These are phyloP conservation scores for Diorhabda sublineata DNA, from an alignment of 1,140 invertebrate genomes.

Conservation along the genomic window DNA sequence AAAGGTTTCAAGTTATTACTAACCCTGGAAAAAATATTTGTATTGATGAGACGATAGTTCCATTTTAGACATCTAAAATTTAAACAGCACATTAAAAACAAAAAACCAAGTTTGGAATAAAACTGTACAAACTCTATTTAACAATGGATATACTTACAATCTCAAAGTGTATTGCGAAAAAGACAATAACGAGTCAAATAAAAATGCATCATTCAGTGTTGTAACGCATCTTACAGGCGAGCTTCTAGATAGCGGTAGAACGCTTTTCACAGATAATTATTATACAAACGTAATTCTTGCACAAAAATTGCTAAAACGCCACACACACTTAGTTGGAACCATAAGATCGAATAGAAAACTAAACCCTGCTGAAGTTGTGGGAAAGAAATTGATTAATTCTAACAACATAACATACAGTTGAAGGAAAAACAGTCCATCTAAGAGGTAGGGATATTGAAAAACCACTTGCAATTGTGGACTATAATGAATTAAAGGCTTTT, in stretches of 20 bases:
- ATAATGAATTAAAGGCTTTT: constrained; percentile 44
- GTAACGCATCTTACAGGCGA: constrained; percentile 6
- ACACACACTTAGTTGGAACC: constrained; percentile 21
- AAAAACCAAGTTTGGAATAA: constrained; percentile 1
- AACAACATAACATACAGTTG: constrained; percentile 18
- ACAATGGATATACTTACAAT: neutral
- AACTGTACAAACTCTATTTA: constrained; percentile 14
- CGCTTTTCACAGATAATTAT: constrained; percentile 38
- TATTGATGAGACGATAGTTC: neutral
- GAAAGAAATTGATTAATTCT: constrained; percentile 23
- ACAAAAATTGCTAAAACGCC: constrained; percentile 22
- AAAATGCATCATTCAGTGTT: neutral
- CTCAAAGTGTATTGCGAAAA: constrained; percentile 8
- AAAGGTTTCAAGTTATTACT: constrained; percentile 8
- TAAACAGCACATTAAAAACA: neutral
- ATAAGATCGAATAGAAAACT: constrained; percentile 15
- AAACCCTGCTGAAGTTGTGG: constrained; percentile 11
- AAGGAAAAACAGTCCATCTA: constrained; percentile 25
- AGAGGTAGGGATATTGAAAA: constrained; percentile 34
- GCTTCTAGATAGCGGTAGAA: constrained; percentile 17
- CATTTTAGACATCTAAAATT: neutral
- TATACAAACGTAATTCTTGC: constrained; percentile 47
- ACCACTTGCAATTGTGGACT: constrained; percentile 41
- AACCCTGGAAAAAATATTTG: constrained; percentile 8
- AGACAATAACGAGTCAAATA: constrained; percentile 12